phyloP scores from a whole-genome alignment of 2,113 vertebrate genomes.

The Mormyrus lacerda region DNA sequence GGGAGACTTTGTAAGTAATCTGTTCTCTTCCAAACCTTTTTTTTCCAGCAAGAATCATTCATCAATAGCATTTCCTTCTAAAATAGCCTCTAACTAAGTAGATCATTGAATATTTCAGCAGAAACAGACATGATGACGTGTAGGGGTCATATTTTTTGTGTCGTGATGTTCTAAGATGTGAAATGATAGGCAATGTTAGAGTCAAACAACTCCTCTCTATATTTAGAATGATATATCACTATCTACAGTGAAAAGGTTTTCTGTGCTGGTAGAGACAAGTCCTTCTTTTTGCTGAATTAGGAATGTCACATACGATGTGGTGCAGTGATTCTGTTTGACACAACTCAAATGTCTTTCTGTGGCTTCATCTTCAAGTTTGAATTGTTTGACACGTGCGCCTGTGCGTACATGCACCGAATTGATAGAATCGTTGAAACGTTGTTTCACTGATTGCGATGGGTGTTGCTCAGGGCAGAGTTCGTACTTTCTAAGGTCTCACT shows the following conservation, averaged over 20 bases:
- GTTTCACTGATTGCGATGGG: neutral
- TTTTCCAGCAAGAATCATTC: constrained; percentile 4
- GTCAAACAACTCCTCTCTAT: constrained; percentile 17
- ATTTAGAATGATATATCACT: constrained; percentile 20
- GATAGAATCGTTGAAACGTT: neutral
- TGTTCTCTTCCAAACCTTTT: neutral
- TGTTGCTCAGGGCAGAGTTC: neutral
- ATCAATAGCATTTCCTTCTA: neutral
- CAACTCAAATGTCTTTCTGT: neutral
- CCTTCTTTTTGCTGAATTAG: constrained; percentile 11
- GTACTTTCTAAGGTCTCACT: neutral
- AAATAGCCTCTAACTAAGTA: constrained; percentile 18
- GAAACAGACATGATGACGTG: neutral
- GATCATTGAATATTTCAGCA: constrained; percentile 24
- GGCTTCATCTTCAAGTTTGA: neutral
- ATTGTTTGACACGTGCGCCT: neutral
- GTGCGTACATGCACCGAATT: neutral
- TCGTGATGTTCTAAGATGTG: neutral
- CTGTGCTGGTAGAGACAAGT: neutral
- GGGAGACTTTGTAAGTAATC: neutral
- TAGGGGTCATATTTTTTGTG: constrained; percentile 2
- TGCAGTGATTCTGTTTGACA: constrained; percentile 3
- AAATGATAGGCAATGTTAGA: neutral
- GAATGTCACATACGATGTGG: neutral
- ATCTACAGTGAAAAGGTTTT: neutral